Evolutionary conservation across 1,140 invertebrate genomes (phyloP), one percentile per base, ranked within the genome.

Genomic region (Brachionus rubens): DNA sequence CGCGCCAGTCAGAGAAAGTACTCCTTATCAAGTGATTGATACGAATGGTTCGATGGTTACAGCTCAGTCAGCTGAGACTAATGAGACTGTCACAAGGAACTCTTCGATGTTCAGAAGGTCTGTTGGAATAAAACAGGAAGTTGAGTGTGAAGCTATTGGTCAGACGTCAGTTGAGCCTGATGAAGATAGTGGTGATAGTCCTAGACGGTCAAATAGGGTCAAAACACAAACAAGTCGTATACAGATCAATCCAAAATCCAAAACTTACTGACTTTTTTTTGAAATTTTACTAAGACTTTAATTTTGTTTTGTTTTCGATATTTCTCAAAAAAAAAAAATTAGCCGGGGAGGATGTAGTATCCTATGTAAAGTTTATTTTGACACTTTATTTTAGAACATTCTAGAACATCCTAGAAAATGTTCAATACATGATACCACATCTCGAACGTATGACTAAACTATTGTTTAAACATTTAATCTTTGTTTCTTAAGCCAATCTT

Each of bases 361-460:
- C 47, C 47, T 50, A 50, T 50, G n/a, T 50, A 19, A 19, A 50
- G 47, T 50, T 50, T 14, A 50, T 50, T 50, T 50, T 50, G 47
- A 21, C 47, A n/a, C n/a, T n/a, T n/a, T n/a, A n/a, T n/a, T n/a
- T n/a, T n/a, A n/a, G n/a, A n/a, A n/a, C n/a, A n/a, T n/a, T n/a
- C n/a, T n/a, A n/a, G n/a, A n/a, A n/a, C n/a, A n/a, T n/a, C n/a
- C n/a, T n/a, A n/a, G n/a, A n/a, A n/a, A n/a, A n/a, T n/a, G n/a
- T n/a, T n/a, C n/a, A n/a, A n/a, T n/a, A n/a, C n/a, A n/a, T n/a
- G n/a, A n/a, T n/a, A n/a, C n/a, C n/a, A n/a, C n/a, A n/a, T n/a
- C n/a, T n/a, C n/a, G n/a, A n/a, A n/a, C n/a, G n/a, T n/a, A n/a
- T n/a, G n/a, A n/a, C n/a, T n/a, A n/a, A n/a, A n/a, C n/a, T n/a